Percentiles rank a stretch among this genome's conserved stretches.
These are phyloP conservation scores for Pantherophis vulpinus DNA, from an alignment of 2,797 vertebrate species.

Conservation along the genomic window DNA sequence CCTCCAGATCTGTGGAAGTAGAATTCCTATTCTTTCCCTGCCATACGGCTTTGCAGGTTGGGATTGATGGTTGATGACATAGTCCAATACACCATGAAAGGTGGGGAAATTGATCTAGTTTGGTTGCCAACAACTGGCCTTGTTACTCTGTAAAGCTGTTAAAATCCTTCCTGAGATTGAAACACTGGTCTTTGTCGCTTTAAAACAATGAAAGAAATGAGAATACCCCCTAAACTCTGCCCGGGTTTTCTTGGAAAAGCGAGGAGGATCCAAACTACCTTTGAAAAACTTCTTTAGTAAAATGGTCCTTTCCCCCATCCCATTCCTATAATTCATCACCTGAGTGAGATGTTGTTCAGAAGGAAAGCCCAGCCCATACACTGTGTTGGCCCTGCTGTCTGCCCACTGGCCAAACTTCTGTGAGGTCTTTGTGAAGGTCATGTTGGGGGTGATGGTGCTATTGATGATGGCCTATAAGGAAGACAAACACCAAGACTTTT, in stretches of 20 bases:
- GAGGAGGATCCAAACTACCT: neutral
- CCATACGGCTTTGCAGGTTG: neutral
- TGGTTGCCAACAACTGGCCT: neutral
- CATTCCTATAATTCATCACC: slow-evolving; percentile 64
- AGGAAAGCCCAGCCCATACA: slow-evolving; percentile 91
- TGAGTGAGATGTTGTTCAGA: slow-evolving; percentile 92
- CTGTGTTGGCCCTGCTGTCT: slow-evolving; percentile 93
- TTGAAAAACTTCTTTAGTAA: neutral
- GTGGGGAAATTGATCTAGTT: neutral
- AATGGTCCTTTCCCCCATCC: neutral
- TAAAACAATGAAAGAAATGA: neutral
- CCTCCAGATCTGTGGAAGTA: neutral
- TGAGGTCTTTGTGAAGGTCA: slow-evolving; percentile 97
- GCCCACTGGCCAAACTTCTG: slow-evolving; percentile 99
- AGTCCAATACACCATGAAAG: neutral
- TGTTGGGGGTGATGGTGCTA: slow-evolving; percentile 97
- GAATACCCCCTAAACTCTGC: neutral
- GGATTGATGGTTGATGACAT: neutral
- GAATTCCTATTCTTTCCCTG: neutral
- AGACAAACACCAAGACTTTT: neutral
- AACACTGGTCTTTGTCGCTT: neutral
- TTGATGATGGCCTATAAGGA: slow-evolving; percentile 90
- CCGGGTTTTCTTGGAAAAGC: neutral
- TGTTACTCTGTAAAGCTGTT: neutral
- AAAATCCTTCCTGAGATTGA: neutral